Base-by-base conservation (phyloP, 2,797 vertebrate species). In the Cheirogaleus major region DNA sequence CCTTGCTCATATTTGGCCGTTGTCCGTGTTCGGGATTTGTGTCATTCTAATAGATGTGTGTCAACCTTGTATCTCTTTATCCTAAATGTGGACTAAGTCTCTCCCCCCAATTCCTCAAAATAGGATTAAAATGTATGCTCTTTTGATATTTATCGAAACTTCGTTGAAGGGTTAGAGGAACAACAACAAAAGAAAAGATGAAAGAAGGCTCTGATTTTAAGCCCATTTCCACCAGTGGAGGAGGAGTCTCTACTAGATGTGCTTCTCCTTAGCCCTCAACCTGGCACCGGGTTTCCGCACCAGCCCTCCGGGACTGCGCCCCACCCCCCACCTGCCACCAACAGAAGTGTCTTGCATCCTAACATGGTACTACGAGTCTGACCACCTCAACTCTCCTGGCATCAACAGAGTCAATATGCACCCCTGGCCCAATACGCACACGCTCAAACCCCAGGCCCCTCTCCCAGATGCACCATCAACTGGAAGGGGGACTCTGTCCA, bases 211-310 rank as follows among this genome's bases (percentile, higher is more conserved):
- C 1, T 32, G 67, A 35, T 73, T 67, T 67, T 17, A 32, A 75
- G 65, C 67, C 57, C 32, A 0, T 4, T 5, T 4, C 63, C 3
- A 4, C 59, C 23, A 45, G 45, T 11, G 0, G 0, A 30, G 43
- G 4, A 5, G 55, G 1, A 1, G 41, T n/a, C 2, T 55, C 41
- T 8, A 7, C 0, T 5, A 25, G 48, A 1, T 0, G 6, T 2
- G 1, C 23, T 41, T 48, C 55, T 70, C 45, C 25, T 67, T 6
- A 41, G 6, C 17, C 8, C 32, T 45, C 20, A 20, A 1, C 30
- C 30, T 3, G 6, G 32, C 10, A 7, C 20, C 45, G 7, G 27
- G 25, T 59, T 23, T 59, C n/a, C 12, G 15, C 17, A 2, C 41
- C 18, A 17, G 25, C 15, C 38, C 32, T 2, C 65, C 15, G 0